Evolutionary conservation across 2,797 vertebrate species (phyloP).

Genomic region (Onychomys arenicola): DNA sequence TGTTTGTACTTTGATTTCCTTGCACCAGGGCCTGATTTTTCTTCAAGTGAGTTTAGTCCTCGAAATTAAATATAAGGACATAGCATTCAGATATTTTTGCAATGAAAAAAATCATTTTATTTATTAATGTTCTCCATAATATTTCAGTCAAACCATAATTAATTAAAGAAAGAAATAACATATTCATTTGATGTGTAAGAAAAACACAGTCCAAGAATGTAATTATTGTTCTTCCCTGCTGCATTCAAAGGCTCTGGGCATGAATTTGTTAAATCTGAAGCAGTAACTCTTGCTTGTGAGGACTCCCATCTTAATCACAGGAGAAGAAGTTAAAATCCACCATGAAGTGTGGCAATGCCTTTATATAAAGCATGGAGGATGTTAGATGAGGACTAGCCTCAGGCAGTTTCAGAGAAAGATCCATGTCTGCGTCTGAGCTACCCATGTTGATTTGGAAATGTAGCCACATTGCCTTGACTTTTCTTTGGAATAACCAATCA

Average conservation of each 20-base stretch:
- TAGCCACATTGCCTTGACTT: background rate
- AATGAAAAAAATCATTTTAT: constrained; percentile 49
- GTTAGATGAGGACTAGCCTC: background rate
- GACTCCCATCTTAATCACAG: constrained; percentile 31
- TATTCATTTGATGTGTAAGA: constrained; percentile 41
- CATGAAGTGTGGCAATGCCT: background rate
- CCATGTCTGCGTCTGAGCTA: background rate
- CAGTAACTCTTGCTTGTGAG: background rate
- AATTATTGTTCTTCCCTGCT: constrained; percentile 51
- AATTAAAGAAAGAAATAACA: constrained; percentile 16
- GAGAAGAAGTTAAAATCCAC: background rate
- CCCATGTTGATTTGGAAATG: constrained; percentile 8
- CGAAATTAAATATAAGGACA: constrained; percentile 3
- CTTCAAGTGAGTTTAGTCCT: constrained; percentile 18
- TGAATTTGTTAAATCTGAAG: constrained; percentile 12
- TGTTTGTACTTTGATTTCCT: constrained; percentile 28
- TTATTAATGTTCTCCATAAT: constrained; percentile 15
- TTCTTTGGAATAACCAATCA: background rate
- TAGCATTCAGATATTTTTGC: constrained; percentile 35
- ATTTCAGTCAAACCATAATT: constrained; percentile 54
- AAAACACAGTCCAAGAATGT: background rate
- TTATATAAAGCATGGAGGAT: background rate
- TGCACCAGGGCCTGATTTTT: background rate
- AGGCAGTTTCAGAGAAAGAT: background rate
- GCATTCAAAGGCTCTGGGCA: background rate